Conservation (phyloP, 2,113 vertebrate species). For the Synchiropus splendidus region DNA sequence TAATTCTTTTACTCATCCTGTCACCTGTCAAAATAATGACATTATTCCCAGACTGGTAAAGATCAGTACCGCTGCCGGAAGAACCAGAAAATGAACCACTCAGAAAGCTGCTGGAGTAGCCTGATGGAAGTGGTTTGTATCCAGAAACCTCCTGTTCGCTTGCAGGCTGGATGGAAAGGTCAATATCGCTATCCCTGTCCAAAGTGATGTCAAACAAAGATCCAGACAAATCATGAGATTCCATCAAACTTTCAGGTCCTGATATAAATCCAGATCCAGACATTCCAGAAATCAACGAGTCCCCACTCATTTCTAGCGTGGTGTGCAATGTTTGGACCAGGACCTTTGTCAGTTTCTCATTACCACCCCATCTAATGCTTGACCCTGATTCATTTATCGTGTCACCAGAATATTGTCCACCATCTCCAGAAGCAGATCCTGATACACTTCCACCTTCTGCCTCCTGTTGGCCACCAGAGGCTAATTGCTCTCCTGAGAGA, state of each 20-base stretch:
- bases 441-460: slow-evolving; percentile 43
- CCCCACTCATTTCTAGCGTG: slow-evolving; percentile 69
- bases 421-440: slow-evolving; percentile 31
- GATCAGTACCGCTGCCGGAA: slow-evolving; percentile 31
- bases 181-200: slow-evolving; percentile 63
- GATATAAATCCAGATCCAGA: slow-evolving; percentile 13
- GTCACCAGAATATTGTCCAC: too few species aligned
- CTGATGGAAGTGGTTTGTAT: slow-evolving; percentile 53
- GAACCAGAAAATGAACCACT: slow-evolving; percentile 48
- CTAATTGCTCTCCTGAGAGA: slow-evolving; percentile 38
- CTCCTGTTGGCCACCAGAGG: slow-evolving; percentile 40
- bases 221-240: slow-evolving; percentile 14
- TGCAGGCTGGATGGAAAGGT: slow-evolving; percentile 59
- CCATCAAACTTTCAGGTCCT: slow-evolving; percentile 16
- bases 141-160: slow-evolving; percentile 75
- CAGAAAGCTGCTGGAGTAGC: slow-evolving; percentile 49
- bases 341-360: slow-evolving; percentile 53
- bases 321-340: slow-evolving; percentile 28
- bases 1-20: slow-evolving; percentile 57
- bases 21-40: slow-evolving; percentile 68
- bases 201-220: slow-evolving; percentile 61
- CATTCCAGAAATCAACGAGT: slow-evolving; percentile 18
- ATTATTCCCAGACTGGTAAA: slow-evolving; percentile 7
- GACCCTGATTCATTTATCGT: too few species aligned
- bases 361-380: too few species aligned